Base-by-base conservation (phyloP, 2,888 invertebrate species). In the Sussaba pulchella region DNA sequence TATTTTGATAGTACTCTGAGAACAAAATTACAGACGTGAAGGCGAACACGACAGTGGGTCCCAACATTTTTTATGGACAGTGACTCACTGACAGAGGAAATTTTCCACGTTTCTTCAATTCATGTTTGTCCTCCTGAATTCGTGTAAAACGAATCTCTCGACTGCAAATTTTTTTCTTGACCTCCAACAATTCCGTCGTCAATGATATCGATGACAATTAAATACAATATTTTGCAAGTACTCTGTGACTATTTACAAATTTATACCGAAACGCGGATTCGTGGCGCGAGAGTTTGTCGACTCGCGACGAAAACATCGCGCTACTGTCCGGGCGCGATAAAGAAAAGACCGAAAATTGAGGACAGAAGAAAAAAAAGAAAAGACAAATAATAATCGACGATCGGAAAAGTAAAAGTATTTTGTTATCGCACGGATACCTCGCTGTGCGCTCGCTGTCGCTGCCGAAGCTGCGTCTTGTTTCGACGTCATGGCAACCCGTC, bases 241-340 rank as follows among this genome's bases (percentile, higher is more conserved):
- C 54, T 26, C 54, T 41, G n/a, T 39, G 14, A 6, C 47, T 70
- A 57, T 57, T 70, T 70, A 70, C 69, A 70, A 70, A 70, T 70
- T 70, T 70, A 57, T 57, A 70, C 19, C 19, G 69, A n/a, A 17
- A 50, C 67, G 67, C 52, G 66, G 47, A 47, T 50, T 47, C 64
- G 36, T 50, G 36, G 36, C 69, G 69, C 69, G 41, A 57, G 41
- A 70, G 31, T 70, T 36, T 52, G 41, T 0, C 8, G 14, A 63
- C 52, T 47, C 63, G 72, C 72, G 72, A 39, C 61, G 64, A 64
- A 63, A 63, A 17, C 63, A 72, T 72, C 72, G 72, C 63, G 41
- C 12, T 39, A 24, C 36, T 63, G 24, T 21, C 24, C n/a, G 17
- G 12, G 21, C 36, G 21, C 47, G 72, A 41, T 61, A 14, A 50